Evolutionary conservation across 2,797 vertebrate genomes (phyloP), one percentile per base, ranked within the genome.

Genomic region (Vultur gryphus): DNA sequence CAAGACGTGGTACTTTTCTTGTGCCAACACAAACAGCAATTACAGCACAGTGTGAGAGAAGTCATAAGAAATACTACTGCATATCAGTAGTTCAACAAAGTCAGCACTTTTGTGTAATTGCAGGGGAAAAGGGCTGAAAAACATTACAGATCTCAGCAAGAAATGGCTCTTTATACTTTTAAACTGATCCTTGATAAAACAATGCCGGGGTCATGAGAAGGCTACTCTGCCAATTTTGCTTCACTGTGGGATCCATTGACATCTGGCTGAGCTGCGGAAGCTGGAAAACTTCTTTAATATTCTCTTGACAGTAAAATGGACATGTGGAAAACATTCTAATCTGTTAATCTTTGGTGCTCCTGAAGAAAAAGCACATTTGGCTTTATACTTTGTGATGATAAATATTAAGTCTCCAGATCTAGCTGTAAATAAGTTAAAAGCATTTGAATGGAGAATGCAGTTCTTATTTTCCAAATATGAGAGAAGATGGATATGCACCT

Each of bases 251-350:
- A 98, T 98, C 98, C 97, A 84, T 97, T 97, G 98, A 99, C 99
- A 99, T 99, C 99, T 99, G 99, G 99, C 96, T 98, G 97, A 97
- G 98, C 98, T 98, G 98, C 90, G 96, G 98, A 99, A 99, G 98
- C 99, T 99, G 99, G 99, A 98, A 99, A 99, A 99, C 97, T 96
- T 99, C 98, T 99, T 99, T 98, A 98, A 99, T 98, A 99, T 99
- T 99, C 99, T 99, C 99, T 97, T 98, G 98, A 99, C 98, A 98
- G 98, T 99, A 98, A 98, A 97, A 96, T 96, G 97, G 98, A 99
- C 99, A 99, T 99, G 98, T 99, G 99, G 99, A 99, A 99, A 99
- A 98, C 99, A 99, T 99, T 99, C 98, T 98, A 97, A 99, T 98
- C 98, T 98, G 98, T 98, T 98, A 98, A 98, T 98, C 98, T 97